Base-by-base conservation (phyloP, 2,113 vertebrate species). In the Glareola pratincola region DNA sequence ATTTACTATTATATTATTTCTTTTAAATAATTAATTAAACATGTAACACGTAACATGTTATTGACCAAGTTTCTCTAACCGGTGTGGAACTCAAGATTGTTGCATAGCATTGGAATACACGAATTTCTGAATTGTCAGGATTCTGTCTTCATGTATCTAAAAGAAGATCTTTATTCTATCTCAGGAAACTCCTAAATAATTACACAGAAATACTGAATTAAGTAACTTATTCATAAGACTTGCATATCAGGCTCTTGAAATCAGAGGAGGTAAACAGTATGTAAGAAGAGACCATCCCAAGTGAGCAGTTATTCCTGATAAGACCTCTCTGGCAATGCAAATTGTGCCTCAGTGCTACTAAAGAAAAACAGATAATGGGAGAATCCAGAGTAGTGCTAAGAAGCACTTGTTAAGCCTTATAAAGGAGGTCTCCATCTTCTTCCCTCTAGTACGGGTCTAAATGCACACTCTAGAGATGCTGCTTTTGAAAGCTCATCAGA, bases 21-120 rank as follows among this genome's bases (percentile, higher is more conserved):
- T 86, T 85, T 66, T 60, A 71, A 95, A 81, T 90, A 81, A 89
- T 88, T 85, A 64, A 85, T 77, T 91, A 71, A 91, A 69, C 10
- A 21, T 29, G 21, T 62, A 84, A 53, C 22, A 19, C 26, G 19
- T 62, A 84, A 53, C 20, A 8, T 53, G 10, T 76, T 96, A 62
- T 14, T 85, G 57, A 83, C 63, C 59, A 77, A 63, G 36, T 72
- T 86, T 87, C 56, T 84, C 48, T 62, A 56, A 69, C 14, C 8
- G 21, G 14, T 21, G 21, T 68, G 47, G 27, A 94, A 62, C 20
- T 89, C 0, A 0, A 66, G 12, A 45, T 67, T 80, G 53, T 84
- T 78, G 32, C 43, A 21, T 34, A 29, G 8, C 64, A 47, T 37
- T 57, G 24, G 19, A 88, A 56, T 75, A 63, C 37, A 45, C 11